Evolutionary conservation across 2,113 vertebrate species (phyloP).

Genomic region (Dascyllus trimaculatus): DNA sequence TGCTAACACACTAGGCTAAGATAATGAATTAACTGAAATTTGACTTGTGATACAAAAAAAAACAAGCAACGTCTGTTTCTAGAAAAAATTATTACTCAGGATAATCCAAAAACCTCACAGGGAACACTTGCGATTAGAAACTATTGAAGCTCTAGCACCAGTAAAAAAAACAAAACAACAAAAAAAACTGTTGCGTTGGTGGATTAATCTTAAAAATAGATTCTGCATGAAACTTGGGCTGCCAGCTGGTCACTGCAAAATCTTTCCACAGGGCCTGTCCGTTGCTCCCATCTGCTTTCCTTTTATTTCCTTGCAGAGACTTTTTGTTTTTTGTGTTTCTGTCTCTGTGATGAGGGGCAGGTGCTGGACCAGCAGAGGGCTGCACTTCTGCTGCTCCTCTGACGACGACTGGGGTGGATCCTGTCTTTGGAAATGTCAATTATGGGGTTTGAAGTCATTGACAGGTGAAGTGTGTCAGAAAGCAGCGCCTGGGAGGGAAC

Average conservation of each 20-base stretch:
- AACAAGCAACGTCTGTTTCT: too few relatives aligned
- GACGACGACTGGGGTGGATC: background rate
- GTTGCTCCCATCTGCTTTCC: background rate
- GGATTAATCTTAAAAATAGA: conserved; percentile 8
- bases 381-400: conserved; percentile 8
- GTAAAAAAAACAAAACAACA: too few relatives aligned
- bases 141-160: background rate
- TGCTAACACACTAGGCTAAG: too few relatives aligned
- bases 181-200: background rate
- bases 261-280: background rate
- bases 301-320: background rate
- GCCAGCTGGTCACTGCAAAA: conserved; percentile 8
- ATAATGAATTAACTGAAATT: too few relatives aligned
- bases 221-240: conserved; percentile 3
- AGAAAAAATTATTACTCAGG: too few relatives aligned
- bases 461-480: conserved; percentile 31
- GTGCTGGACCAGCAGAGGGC: background rate
- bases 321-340: conserved; percentile 11
- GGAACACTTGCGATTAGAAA: too few relatives aligned
- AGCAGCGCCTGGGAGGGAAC: background rate
- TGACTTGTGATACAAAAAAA: too few relatives aligned
- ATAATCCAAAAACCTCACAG: too few relatives aligned
- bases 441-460: conserved; percentile 18
- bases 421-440: conserved; percentile 18
- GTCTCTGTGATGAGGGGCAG: conserved; percentile 11